Base-by-base conservation (phyloP, 2,888 invertebrate genomes). In the Pteria penguin region DNA sequence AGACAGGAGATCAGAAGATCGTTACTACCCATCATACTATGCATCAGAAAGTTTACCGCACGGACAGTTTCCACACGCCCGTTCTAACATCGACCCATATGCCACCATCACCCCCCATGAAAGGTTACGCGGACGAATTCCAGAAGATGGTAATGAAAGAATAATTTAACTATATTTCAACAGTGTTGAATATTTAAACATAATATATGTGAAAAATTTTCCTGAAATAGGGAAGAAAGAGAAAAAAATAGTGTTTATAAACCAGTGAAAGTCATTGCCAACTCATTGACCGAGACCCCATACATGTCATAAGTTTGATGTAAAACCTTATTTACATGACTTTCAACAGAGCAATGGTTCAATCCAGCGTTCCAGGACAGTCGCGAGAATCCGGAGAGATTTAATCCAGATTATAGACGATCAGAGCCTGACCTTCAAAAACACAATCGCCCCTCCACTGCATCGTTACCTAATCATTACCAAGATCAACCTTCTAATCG, bases 391-490 rank as follows among this genome's bases (percentile, higher is more conserved):
- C 57, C 33, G 5, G 62, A 74, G 60, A 62, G 36, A 27, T 69
- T 67, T 32, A 65, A 60, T 32, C 69, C 61, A 2, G 70, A 70
- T 31, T 67, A 73, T 31, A 45, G 67, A 2, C 74, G 71, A 18
- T 75, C 78, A 18, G 70, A 74, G 61, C 71, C 71, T 31, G 74
- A 78, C 60, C 58, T 67, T 4, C 29, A 66, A 3, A 32, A 67
- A 24, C 93, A 88, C 93, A 93, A 83, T 93, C 93, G 76, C 93
- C 93, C 92, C 81, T 91, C 62, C 22, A 60, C 72, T 8, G 62
- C 68, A 45, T 73, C 72, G 52, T 68, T 79, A 88, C 76, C 76
- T 22, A n/a, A 55, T 2, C 68, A 70, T 3, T 45, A 61, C 29
- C 60, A 62, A 0, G 62, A 70, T 27, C 71, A 93, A 93, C 76